A percentile compares a stretch with the other conserved stretches of the same genome.
Conservation (phyloP, 2,888 invertebrate species). For the Pharmacophagus antenor region DNA sequence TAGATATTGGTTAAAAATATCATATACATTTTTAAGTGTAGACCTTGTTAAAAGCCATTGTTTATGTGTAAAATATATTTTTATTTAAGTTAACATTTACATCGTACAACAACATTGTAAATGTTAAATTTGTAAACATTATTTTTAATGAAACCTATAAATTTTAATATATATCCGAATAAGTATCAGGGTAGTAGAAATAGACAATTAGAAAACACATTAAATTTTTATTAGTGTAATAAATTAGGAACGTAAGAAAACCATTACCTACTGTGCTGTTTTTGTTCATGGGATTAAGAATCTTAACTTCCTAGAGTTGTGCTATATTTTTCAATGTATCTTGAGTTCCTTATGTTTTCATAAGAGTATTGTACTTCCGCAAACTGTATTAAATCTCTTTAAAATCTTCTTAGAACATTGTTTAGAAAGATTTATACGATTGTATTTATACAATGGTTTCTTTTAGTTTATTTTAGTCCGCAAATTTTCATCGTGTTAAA, state of each 20-base stretch:
- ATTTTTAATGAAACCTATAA: not conserved
- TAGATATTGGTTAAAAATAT: no score
- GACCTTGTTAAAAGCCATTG: no score
- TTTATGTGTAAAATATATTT: no score
- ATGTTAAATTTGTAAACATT: no score
- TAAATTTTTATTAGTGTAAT: not conserved
- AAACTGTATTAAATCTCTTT: not conserved
- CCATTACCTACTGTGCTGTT: not conserved
- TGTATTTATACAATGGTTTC: no score
- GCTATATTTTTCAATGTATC: not conserved
- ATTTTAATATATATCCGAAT: not conserved
- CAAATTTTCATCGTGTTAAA: no score
- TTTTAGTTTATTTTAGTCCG: no score
- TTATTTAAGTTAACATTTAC: no score
- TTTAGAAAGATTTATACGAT: not conserved
- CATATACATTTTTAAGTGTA: no score
- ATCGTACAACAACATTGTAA: no score
- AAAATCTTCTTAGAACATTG: constrained; percentile 1
- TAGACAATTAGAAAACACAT: not conserved
- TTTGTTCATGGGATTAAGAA: not conserved
- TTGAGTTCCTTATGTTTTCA: not conserved
- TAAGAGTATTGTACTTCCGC: constrained; percentile 2
- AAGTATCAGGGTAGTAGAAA: not conserved
- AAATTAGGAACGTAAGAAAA: constrained; percentile 2
- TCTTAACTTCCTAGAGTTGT: constrained; percentile 1